Evolutionary conservation across 2,888 invertebrate genomes (phyloP).

Genomic region (Plagodis pulveraria): DNA sequence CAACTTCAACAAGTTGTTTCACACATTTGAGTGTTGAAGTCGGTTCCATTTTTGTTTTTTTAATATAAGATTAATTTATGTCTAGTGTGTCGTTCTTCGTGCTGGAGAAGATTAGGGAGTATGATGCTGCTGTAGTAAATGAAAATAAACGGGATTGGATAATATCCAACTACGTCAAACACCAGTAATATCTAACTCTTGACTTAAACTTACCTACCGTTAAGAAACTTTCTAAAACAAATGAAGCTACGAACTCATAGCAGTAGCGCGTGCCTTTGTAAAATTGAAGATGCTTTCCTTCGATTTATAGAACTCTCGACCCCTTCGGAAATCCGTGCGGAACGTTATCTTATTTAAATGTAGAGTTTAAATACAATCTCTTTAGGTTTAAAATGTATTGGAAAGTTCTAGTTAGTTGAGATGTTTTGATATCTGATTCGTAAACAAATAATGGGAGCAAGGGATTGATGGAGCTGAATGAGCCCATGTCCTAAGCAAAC

Average conservation of each 20-base stretch:
- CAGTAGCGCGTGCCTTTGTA: constrained; percentile 47
- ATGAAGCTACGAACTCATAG: constrained; percentile 25
- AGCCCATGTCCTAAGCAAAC: constrained; percentile 77
- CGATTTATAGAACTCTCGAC: constrained; percentile 51
- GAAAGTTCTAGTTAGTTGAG: constrained; percentile 43
- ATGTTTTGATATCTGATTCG: constrained; percentile 52
- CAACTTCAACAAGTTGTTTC: no score
- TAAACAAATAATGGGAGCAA: constrained; percentile 75
- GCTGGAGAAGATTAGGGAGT: no score
- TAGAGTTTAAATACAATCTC: constrained; percentile 41
- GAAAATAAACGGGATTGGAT: no score
- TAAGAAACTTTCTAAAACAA: constrained; percentile 49
- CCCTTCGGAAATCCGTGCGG: constrained; percentile 48
- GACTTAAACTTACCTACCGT: constrained; percentile 37
- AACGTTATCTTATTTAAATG: constrained; percentile 36
- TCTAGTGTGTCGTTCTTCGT: no score
- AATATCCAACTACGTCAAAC: constrained; percentile 2
- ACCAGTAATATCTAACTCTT: constrained; percentile 36
- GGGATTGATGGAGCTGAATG: constrained; percentile 68
- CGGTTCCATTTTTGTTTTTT: no score
- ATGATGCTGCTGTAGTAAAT: no score
- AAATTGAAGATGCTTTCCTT: constrained; percentile 55
- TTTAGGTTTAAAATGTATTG: constrained; percentile 49
- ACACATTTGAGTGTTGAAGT: no score
- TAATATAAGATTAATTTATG: no score